Evolutionary conservation across 2,888 invertebrate species (phyloP).

Genomic region (Pogonocherus hispidulus): DNA sequence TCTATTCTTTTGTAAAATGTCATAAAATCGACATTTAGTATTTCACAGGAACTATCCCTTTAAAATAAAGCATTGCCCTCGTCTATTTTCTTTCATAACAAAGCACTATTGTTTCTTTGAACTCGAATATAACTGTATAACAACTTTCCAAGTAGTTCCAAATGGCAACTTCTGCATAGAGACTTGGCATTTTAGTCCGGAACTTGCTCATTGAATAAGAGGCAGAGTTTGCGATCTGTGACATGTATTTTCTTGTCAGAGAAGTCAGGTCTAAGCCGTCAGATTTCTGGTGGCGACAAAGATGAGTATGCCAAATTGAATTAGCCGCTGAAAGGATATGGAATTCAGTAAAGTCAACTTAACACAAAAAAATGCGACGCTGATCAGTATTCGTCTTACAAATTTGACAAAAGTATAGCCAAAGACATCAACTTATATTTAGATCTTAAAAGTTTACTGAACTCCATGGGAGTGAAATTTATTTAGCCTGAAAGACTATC

Average conservation of each 20-base stretch:
- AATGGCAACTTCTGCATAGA: background rate
- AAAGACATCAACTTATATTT: no score
- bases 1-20: no score
- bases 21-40: no score
- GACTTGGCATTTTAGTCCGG: slow-evolving; percentile 2
- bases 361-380: no score
- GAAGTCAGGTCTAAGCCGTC: background rate
- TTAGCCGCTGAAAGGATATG: background rate
- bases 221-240: slow-evolving; percentile 1
- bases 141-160: background rate
- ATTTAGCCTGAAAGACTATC: no score
- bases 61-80: background rate
- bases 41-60: no score
- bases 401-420: no score
- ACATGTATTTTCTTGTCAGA: slow-evolving; percentile 2
- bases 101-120: slow-evolving; percentile 1
- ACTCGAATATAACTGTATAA: background rate
- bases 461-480: no score
- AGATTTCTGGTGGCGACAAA: background rate
- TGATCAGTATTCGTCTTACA: no score
- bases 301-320: background rate
- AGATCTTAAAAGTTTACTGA: no score
- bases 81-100: background rate
- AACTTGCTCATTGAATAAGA: background rate
- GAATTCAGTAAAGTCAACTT: no score